Base-by-base conservation (phyloP, 2,113 vertebrate genomes). In the Steatornis caripensis region DNA sequence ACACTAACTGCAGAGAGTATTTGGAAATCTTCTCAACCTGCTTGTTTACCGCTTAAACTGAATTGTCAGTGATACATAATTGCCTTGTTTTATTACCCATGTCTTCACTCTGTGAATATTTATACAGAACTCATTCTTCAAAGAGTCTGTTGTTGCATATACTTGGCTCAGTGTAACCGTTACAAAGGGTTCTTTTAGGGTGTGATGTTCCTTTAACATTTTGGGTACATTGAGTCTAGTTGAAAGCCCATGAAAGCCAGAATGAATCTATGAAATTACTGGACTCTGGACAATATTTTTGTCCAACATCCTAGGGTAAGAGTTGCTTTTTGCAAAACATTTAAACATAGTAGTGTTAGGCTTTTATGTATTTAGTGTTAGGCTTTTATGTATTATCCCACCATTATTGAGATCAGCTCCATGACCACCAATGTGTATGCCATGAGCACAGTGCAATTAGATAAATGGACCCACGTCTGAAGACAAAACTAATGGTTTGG, bases 31-130 rank as follows among this genome's bases (percentile, higher is more conserved):
- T 92, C 12, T 76, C 46, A 51, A 22, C 3, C 45, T 78, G 10
- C 19, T 61, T 84, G 10, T 84, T 89, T n/a, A 34, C 27, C 48
- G 19, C 11, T 87, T 74, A 30, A 87, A 58, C 8, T 41, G 37
- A 74, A 77, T 48, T 49, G 3, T 8, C n/a, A 89, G 18, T 37
- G 30, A 61, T 55, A 72, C 3, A 46, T 70, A 76, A 65, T 27
- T 24, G 4, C 4, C 43, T 37, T 0, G 0, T 16, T 68, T 84
- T 54, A 29, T 41, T 82, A 37, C 4, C 9, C 0, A 2, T n/a
- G 4, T 55, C 48, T 84, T 74, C 11, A 39, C 10, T 79, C 34
- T 45, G 14, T 68, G 32, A 51, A 23, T 68, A 49, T 61, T 92
- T 72, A 60, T 32, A 62, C 9, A 90, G 70, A 77, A 83, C 10